These are phyloP conservation scores for Lapara coniferarum DNA, from an alignment of 2,888 invertebrate genomes.

Conservation along the genomic window DNA sequence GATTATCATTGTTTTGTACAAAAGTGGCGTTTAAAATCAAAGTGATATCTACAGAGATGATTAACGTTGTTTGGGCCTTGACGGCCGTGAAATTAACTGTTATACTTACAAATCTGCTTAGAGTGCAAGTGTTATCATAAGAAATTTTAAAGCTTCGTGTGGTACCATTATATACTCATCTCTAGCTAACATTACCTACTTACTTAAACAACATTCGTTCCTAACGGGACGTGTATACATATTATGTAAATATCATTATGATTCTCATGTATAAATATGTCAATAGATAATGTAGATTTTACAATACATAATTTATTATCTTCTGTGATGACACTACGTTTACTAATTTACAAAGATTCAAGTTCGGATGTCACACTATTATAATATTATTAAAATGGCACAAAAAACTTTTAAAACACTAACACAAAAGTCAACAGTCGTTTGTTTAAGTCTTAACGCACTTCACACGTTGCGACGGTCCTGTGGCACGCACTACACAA, in stretches of 20 bases:
- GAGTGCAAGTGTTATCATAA: slow-evolving; percentile 83
- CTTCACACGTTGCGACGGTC: slow-evolving; percentile 58
- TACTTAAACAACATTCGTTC: slow-evolving; percentile 82
- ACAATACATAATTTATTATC: slow-evolving; percentile 80
- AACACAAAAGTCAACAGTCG: slow-evolving; percentile 81
- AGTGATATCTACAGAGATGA: slow-evolving; percentile 23
- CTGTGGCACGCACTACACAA: slow-evolving; percentile 50
- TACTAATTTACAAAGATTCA: slow-evolving; percentile 80
- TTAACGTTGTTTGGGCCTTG: slow-evolving; percentile 17
- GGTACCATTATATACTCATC: slow-evolving; percentile 77
- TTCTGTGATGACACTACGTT: slow-evolving; percentile 79
- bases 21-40: slow-evolving; percentile 8
- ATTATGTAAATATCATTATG: slow-evolving; percentile 81
- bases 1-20: slow-evolving; percentile 12
- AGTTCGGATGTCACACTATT: slow-evolving; percentile 83
- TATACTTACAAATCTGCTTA: slow-evolving; percentile 75
- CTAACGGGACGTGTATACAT: slow-evolving; percentile 84
- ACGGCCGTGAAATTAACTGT: slow-evolving; percentile 36
- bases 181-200: slow-evolving; percentile 80
- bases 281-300: slow-evolving; percentile 78
- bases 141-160: slow-evolving; percentile 84
- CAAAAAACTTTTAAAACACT: slow-evolving; percentile 83
- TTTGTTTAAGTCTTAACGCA: slow-evolving; percentile 66
- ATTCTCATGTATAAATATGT: slow-evolving; percentile 80
- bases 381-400: slow-evolving; percentile 82